Evolutionary conservation across 2,113 vertebrate species (phyloP).

Genomic region (Engystomops pustulosus): DNA sequence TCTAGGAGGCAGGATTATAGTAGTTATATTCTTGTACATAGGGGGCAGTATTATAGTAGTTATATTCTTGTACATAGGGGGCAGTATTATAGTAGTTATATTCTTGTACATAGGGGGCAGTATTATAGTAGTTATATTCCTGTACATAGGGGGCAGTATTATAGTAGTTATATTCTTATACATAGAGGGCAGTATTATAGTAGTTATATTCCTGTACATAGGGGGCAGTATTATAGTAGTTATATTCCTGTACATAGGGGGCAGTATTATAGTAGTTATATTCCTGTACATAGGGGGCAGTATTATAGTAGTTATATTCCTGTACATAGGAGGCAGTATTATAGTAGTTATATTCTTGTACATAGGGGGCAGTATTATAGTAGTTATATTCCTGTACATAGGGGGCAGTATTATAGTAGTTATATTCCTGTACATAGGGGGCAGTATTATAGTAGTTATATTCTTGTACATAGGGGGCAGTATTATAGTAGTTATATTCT

Average conservation of each 20-base stretch:
- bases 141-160: conserved; percentile 5
- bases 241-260: conserved; percentile 3
- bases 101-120: conserved; percentile 9
- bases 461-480: not conserved
- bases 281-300: not conserved
- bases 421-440: conserved; percentile 1
- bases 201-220: conserved; percentile 1
- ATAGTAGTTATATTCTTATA: not conserved
- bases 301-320: conserved; percentile 17
- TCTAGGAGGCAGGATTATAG: conserved; percentile 1
- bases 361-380: conserved; percentile 8
- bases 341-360: conserved; percentile 17
- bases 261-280: conserved; percentile 17
- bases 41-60: conserved; percentile 5
- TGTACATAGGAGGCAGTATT: conserved; percentile 13
- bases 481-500: conserved; percentile 15
- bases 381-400: not conserved
- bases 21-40: conserved; percentile 12
- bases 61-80: conserved; percentile 5
- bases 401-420: not conserved
- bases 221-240: conserved; percentile 1
- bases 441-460: conserved; percentile 12
- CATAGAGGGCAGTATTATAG: not conserved
- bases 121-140: conserved; percentile 17
- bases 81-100: conserved; percentile 18